Evolutionary conservation across 2,797 vertebrate genomes (phyloP).

Genomic region (Sebastes taczanowskii): DNA sequence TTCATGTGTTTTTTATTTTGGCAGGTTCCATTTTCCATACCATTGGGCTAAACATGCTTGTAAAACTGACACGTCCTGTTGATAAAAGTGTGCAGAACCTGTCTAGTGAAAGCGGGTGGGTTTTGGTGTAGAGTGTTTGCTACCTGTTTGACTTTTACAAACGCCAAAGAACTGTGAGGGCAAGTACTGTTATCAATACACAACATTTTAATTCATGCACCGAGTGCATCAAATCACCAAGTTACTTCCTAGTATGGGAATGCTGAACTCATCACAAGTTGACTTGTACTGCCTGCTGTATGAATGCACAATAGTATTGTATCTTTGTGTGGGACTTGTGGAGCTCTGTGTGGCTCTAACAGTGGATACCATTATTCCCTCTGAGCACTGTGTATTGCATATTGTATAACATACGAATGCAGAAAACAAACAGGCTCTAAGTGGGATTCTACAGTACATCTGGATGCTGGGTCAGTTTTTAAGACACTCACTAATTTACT

Average conservation of each 20-base stretch:
- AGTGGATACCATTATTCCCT: background rate
- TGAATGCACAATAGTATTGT: slow-evolving; percentile 6
- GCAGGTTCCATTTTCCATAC: too few relatives aligned
- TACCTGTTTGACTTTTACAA: background rate
- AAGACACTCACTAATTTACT: background rate
- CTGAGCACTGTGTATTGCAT: background rate
- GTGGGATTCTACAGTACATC: background rate
- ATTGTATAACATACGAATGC: background rate
- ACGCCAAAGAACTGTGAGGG: background rate
- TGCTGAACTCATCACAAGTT: background rate
- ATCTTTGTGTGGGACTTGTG: background rate
- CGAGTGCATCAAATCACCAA: background rate
- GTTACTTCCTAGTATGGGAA: slow-evolving; percentile 4
- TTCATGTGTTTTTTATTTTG: too few relatives aligned
- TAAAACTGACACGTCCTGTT: too few relatives aligned
- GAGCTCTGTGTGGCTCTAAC: background rate
- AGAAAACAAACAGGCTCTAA: background rate
- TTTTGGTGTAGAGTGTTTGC: background rate
- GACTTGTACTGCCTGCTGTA: background rate
- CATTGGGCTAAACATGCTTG: too few relatives aligned
- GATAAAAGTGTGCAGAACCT: too few relatives aligned
- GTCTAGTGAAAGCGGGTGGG: too few relatives aligned
- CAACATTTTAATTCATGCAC: background rate
- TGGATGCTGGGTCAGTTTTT: background rate
- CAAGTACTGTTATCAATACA: background rate